A percentile compares a stretch with the other conserved stretches of the same genome.
These are phyloP conservation scores for Marcusenius ussheri DNA, from an alignment of 2,113 vertebrate species.

Conservation along the genomic window DNA sequence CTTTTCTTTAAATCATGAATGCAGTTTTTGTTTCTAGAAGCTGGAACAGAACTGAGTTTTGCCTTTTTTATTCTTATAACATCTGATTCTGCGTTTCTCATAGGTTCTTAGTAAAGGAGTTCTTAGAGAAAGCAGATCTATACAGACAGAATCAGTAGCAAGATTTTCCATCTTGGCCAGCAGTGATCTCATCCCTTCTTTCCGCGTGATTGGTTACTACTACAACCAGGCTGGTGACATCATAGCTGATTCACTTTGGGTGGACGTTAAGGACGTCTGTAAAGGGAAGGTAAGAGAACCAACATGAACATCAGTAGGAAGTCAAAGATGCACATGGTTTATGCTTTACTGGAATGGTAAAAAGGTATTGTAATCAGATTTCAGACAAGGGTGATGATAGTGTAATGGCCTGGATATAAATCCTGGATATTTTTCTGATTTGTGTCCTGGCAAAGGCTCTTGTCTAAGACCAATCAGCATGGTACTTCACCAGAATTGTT, in stretches of 20 bases:
- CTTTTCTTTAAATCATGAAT: neutral
- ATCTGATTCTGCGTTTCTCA: conserved; percentile 5
- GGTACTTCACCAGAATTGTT: neutral
- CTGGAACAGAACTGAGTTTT: neutral
- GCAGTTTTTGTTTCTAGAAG: neutral
- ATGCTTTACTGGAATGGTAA: neutral
- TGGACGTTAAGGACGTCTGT: conserved; percentile 63
- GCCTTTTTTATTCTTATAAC: neutral
- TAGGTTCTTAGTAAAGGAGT: conserved; percentile 54
- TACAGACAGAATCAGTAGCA: neutral
- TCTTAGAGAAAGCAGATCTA: neutral
- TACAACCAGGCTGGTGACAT: conserved; percentile 44
- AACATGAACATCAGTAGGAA: conserved; percentile 27
- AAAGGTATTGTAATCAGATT: neutral
- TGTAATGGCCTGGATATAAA: neutral
- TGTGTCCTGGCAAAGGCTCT: neutral
- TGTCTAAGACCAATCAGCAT: neutral
- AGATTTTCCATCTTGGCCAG: conserved; percentile 31
- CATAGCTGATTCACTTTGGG: conserved; percentile 68
- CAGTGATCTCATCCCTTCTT: conserved; percentile 59
- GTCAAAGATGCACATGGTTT: neutral
- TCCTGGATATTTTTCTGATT: neutral
- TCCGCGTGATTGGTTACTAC: conserved; percentile 70
- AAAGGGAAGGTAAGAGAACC: conserved; percentile 56
- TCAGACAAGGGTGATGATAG: neutral